phyloP scores from a whole-genome alignment of 2,888 invertebrate species.

The Oxystoma pomonae region DNA sequence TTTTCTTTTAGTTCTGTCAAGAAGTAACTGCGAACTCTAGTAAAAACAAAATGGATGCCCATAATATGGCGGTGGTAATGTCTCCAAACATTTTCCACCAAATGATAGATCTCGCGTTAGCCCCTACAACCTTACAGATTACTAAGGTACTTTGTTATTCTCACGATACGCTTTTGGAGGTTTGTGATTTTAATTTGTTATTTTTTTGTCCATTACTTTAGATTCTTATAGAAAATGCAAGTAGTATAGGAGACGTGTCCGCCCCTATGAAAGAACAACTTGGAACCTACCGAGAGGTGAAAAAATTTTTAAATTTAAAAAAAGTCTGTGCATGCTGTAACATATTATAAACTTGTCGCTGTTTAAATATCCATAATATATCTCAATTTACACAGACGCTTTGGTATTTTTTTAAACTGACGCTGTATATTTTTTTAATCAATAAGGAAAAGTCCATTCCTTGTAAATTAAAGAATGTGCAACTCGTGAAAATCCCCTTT shows the following conservation, averaged over 20 bases:
- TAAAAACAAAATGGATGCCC: slow-evolving; percentile 10
- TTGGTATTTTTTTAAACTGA: no score
- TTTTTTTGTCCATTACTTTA: no score
- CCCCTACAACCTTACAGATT: neutral
- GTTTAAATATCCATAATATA: no score
- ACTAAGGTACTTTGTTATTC: neutral
- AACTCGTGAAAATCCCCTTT: no score
- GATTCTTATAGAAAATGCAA: neutral
- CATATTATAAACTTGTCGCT: no score
- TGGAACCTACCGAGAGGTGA: neutral
- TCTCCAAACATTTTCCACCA: slow-evolving; percentile 13
- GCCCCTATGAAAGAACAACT: neutral
- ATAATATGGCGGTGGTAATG: slow-evolving; percentile 15
- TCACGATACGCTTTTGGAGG: neutral
- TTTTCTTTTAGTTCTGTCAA: slow-evolving; percentile 12
- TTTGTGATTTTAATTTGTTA: neutral
- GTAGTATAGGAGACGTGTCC: neutral
- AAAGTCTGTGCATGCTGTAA: no score
- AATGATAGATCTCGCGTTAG: neutral
- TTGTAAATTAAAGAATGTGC: no score
- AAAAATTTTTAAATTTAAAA: no score
- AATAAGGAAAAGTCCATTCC: no score
- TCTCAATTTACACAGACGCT: no score
- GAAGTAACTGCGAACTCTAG: slow-evolving; percentile 9
- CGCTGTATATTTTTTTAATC: no score